Evolutionary conservation across 2,797 vertebrate species (phyloP).

Genomic region (Platyrinchus mystaceus): DNA sequence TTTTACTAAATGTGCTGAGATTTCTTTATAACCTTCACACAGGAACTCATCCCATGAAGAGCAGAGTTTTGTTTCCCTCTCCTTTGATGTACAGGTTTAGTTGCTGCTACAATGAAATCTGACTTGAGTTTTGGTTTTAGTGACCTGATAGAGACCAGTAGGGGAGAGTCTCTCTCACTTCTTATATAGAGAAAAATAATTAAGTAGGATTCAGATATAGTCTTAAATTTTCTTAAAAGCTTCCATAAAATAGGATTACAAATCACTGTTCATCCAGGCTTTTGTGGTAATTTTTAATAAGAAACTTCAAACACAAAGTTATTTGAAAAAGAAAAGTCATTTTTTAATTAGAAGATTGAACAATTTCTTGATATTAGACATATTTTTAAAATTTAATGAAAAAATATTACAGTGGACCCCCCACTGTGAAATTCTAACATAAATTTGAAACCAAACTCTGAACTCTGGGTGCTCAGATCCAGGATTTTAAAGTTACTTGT

Average conservation of each 20-base stretch:
- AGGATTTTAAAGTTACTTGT: background rate
- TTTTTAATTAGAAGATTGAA: background rate
- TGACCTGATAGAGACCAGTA: background rate
- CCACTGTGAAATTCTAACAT: background rate
- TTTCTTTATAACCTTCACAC: background rate
- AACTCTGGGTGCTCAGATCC: background rate
- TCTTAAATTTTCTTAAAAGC: background rate
- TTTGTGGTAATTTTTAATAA: background rate
- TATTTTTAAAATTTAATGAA: background rate
- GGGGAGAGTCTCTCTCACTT: background rate
- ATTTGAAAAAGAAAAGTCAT: rapidly evolving
- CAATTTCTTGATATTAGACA: background rate
- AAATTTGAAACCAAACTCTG: background rate
- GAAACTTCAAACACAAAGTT: background rate
- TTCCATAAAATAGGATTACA: background rate
- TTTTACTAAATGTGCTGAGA: background rate
- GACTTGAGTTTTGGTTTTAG: background rate
- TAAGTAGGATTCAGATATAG: background rate
- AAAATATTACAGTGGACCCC: background rate
- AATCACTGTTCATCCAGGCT: background rate
- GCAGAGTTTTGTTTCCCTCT: background rate
- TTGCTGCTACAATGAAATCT: background rate
- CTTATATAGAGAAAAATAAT: background rate
- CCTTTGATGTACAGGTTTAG: background rate
- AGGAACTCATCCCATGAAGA: background rate